These are phyloP conservation scores for Dendrocincla fuliginosa DNA, from an alignment of 2,797 vertebrate species.

Conservation along the genomic window DNA sequence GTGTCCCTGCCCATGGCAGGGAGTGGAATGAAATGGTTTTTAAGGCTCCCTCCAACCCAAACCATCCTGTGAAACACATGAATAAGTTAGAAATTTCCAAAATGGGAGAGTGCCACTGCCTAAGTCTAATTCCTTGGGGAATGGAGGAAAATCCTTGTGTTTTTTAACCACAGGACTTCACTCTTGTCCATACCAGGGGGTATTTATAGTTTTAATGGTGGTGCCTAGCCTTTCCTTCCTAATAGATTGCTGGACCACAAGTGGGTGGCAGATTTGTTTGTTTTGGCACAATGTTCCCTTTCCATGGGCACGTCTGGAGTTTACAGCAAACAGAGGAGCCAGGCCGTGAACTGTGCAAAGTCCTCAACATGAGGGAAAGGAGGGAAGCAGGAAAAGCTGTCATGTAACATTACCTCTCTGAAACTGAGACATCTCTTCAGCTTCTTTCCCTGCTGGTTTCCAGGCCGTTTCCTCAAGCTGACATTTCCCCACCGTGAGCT, in stretches of 20 bases:
- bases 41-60: not conserved
- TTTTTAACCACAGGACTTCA: not conserved
- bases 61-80: not conserved
- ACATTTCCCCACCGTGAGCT: rapidly evolving
- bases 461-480: not conserved
- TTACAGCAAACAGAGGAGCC: constrained; percentile 23
- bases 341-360: not conserved
- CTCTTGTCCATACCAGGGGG: not conserved
- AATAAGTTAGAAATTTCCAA: not conserved
- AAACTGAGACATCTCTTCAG: not conserved
- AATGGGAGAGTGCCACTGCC: not conserved
- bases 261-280: constrained; percentile 13
- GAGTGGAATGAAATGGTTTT: not conserved
- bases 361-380: not conserved
- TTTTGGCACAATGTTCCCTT: not conserved
- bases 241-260: not conserved
- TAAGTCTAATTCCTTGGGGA: not conserved
- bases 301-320: not conserved
- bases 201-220: not conserved
- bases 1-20: not conserved
- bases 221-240: not conserved
- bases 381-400: not conserved
- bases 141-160: not conserved
- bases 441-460: not conserved
- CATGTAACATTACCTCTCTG: not conserved